These are phyloP conservation scores for Cheiracanthium punctorium DNA, from an alignment of 2,888 invertebrate genomes.

Conservation along the genomic window DNA sequence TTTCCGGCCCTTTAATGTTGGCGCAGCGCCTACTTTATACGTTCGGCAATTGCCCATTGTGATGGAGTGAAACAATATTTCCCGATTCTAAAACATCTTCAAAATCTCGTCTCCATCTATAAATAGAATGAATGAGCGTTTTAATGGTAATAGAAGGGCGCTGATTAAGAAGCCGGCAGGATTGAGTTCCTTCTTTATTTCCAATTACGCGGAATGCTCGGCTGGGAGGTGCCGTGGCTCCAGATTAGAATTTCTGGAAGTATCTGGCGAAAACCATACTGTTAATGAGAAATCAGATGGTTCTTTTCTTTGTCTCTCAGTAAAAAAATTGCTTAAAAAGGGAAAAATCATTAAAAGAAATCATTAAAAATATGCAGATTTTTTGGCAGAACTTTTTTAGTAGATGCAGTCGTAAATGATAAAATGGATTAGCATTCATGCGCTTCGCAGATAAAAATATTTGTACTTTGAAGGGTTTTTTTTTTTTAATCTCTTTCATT, in stretches of 20 bases:
- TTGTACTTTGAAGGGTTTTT: too few relatives aligned
- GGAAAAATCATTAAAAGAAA: too few relatives aligned
- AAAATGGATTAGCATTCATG: too few relatives aligned
- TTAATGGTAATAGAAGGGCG: not conserved
- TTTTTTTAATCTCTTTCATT: too few relatives aligned
- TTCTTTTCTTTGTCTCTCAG: not conserved
- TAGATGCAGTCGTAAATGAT: too few relatives aligned
- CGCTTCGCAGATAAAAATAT: too few relatives aligned
- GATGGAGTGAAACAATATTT: not conserved
- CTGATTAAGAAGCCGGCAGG: not conserved
- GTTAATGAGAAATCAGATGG: not conserved
- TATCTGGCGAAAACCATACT: not conserved
- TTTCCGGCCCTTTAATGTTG: not conserved
- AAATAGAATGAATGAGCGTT: not conserved
- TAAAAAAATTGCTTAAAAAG: too few relatives aligned
- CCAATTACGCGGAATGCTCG: not conserved
- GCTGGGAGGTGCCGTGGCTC: not conserved
- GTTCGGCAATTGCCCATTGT: not conserved
- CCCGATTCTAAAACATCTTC: conserved; percentile 3
- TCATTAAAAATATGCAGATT: too few relatives aligned
- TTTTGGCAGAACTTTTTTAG: too few relatives aligned
- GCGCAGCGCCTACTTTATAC: not conserved
- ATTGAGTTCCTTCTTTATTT: not conserved
- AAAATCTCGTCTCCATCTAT: not conserved
- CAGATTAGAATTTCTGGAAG: not conserved